Evolutionary conservation across 1,140 invertebrate genomes (phyloP).

Genomic region (Ditylenchus dipsaci): DNA sequence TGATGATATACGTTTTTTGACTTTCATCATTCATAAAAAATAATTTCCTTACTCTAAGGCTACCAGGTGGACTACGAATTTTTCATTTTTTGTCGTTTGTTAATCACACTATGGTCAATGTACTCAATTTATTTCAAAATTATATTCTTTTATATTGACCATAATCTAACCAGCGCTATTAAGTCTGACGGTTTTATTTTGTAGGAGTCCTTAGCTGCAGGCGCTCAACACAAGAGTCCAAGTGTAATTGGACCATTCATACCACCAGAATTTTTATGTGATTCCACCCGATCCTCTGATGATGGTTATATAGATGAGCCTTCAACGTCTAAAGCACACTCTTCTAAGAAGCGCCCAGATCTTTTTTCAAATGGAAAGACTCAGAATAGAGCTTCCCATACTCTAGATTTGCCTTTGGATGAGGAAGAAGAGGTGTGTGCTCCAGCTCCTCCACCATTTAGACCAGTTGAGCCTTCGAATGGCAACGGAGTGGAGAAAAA

Average conservation of each 20-base stretch:
- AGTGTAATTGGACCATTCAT: constrained; percentile 3
- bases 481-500: neutral
- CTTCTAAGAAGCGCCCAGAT: neutral
- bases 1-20: too few relatives aligned
- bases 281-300: neutral
- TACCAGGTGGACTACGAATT: neutral
- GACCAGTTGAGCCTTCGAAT: neutral
- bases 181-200: too few relatives aligned
- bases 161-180: too few relatives aligned
- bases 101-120: too few relatives aligned
- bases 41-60: neutral
- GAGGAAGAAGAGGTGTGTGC: neutral
- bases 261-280: neutral
- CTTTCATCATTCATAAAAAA: neutral
- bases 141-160: too few relatives aligned
- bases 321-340: neutral
- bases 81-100: too few relatives aligned
- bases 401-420: neutral
- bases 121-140: too few relatives aligned
- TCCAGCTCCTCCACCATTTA: neutral
- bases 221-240: neutral
- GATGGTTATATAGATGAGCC: neutral
- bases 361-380: neutral
- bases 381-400: neutral
- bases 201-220: neutral